Base-by-base conservation (phyloP, 2,113 vertebrate species). In the Megatriorchis doriae region DNA sequence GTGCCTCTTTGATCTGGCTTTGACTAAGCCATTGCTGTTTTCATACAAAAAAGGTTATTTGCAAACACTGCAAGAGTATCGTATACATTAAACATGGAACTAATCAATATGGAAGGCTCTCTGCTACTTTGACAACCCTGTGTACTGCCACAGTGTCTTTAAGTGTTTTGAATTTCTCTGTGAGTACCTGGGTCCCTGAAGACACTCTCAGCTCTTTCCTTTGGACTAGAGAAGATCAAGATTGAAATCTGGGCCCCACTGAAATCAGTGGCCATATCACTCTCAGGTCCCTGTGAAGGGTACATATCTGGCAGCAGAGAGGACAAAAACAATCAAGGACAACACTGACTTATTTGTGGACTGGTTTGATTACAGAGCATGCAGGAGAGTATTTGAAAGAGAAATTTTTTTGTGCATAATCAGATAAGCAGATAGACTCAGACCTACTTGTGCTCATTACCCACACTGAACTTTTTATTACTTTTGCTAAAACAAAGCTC, bases 11-110 rank as follows among this genome's bases (percentile, higher is more conserved):
- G 98, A 98, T 98, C 96, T 95, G 97, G 93, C 97, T 98, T 98
- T 97, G 98, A 98, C 97, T 98, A 97, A 98, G 97, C 97, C 93
- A 75, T 96, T 97, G 97, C 97, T 97, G 95, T 98, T 97, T 98
- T 98, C 97, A 96, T 98, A 98, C 97, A 97, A 97, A 98, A 94
- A 97, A 97, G 98, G 97, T 97, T 98, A 98, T 98, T 98, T 98
- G 98, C 97, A 98, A 98, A 97, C 89, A 96, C 96, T 97, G 97
- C 93, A 94, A 96, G 97, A 97, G 94, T 97, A 97, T 97, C 72
- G 34, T 96, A 97, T 98, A 97, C 97, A 97, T 98, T 98, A 98
- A 98, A 98, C 96, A 97, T 97, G 97, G 97, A 98, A 98, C 96
- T 98, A 98, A 98, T 98, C 97, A 98, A 96, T 93, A 62, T 97